phyloP scores from a whole-genome alignment of 2,797 vertebrate genomes.

The Hydrophis major region DNA sequence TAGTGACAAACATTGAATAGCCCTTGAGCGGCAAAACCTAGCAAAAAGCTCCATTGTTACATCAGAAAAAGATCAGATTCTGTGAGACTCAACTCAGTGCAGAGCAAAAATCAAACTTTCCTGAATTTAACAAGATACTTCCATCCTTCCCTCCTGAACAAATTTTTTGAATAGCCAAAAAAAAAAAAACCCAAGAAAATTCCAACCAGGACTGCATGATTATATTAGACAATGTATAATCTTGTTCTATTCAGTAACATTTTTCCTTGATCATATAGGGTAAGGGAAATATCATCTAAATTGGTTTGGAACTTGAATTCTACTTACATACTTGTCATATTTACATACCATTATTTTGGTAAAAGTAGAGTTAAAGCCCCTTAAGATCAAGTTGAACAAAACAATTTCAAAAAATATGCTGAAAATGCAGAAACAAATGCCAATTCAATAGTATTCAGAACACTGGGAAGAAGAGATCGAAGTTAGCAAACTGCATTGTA shows the following conservation, averaged over 20 bases:
- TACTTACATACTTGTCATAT: neutral
- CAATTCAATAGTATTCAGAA: conserved; percentile 22
- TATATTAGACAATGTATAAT: neutral
- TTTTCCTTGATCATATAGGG: neutral
- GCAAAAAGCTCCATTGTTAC: neutral
- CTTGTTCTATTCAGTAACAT: neutral
- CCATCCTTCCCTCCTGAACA: neutral
- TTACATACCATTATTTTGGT: conserved; percentile 7
- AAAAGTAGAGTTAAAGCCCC: neutral
- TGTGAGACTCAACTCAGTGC: neutral
- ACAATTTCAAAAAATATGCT: conserved; percentile 9
- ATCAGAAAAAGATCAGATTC: neutral
- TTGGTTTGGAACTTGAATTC: neutral
- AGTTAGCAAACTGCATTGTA: conserved; percentile 17
- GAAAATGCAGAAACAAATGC: conserved; percentile 14
- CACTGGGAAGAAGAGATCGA: neutral
- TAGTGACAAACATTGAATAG: neutral
- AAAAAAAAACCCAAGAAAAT: neutral
- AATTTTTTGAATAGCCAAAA: neutral
- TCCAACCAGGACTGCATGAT: neutral
- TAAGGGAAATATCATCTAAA: neutral
- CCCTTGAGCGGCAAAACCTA: neutral
- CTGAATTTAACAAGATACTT: neutral
- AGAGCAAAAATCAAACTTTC: neutral
- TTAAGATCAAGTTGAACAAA: conserved; percentile 6